A percentile compares a stretch with the other conserved stretches of the same genome.
Evolutionary conservation across 2,113 vertebrate genomes (phyloP).

Genomic region (Neomonachus schauinslandi): DNA sequence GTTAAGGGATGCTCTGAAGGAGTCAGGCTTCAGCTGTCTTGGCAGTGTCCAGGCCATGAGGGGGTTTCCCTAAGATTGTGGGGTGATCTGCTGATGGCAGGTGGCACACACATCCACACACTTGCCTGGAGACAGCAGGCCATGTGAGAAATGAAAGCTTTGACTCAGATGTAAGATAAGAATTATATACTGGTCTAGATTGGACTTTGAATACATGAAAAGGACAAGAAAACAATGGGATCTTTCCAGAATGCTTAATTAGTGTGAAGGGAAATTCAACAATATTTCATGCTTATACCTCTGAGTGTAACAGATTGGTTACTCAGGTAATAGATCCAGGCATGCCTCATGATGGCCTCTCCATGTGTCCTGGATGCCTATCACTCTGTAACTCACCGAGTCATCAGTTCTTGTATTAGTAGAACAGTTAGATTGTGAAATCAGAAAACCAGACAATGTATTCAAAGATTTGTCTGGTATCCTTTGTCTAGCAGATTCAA

Average conservation of each 20-base stretch:
- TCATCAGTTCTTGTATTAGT: not conserved
- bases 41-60: fast-evolving
- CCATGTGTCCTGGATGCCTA: not conserved
- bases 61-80: not conserved
- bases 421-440: conserved; percentile 6
- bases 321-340: not conserved
- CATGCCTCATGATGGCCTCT: not conserved
- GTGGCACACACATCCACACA: not conserved
- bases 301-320: not conserved
- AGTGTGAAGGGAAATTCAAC: not conserved
- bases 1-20: not conserved
- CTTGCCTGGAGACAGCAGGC: not conserved
- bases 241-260: not conserved
- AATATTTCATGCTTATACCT: not conserved
- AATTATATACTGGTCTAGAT: not conserved
- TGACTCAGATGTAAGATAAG: not conserved
- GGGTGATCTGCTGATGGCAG: too few relatives aligned
- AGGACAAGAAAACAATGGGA: not conserved
- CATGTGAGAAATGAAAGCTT: not conserved
- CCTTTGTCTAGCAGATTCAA: conserved; percentile 13
- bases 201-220: not conserved
- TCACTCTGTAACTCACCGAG: not conserved
- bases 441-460: not conserved
- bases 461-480: not conserved
- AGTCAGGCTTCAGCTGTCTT: not conserved